These are phyloP conservation scores for Calcarius lapponicus DNA, from an alignment of 2,797 vertebrate genomes.

Conservation along the genomic window DNA sequence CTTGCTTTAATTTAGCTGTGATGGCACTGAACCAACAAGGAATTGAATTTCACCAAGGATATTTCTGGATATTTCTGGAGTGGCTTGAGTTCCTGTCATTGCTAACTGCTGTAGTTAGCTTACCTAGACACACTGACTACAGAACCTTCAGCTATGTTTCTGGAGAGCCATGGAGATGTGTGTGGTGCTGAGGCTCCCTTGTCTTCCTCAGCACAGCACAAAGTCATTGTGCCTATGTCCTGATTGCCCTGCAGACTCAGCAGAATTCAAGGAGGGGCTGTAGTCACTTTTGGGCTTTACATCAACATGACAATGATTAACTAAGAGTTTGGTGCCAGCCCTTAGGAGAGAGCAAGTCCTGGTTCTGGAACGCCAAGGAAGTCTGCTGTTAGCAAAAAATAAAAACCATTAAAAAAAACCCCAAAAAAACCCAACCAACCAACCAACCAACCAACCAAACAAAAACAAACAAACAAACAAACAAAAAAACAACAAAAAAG, in stretches of 20 bases:
- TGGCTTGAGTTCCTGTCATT: not conserved
- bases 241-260: not conserved
- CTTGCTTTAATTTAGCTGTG: not conserved
- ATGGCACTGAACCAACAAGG: fast-evolving
- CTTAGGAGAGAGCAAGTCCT: not conserved
- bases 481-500: too few species aligned
- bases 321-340: not conserved
- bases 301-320: not conserved
- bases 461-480: too few species aligned
- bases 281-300: not conserved
- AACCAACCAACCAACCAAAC: too few species aligned
- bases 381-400: not conserved
- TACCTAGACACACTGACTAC: not conserved
- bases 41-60: not conserved
- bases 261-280: not conserved
- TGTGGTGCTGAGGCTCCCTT: not conserved
- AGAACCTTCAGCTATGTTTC: not conserved
- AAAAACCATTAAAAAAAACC: not conserved
- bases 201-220: not conserved
- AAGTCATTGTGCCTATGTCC: not conserved
- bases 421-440: too few species aligned
- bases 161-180: not conserved
- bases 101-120: not conserved
- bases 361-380: not conserved
- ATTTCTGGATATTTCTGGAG: not conserved